Conservation (phyloP, 2,797 vertebrate genomes). For the Acanthurus tractus region DNA sequence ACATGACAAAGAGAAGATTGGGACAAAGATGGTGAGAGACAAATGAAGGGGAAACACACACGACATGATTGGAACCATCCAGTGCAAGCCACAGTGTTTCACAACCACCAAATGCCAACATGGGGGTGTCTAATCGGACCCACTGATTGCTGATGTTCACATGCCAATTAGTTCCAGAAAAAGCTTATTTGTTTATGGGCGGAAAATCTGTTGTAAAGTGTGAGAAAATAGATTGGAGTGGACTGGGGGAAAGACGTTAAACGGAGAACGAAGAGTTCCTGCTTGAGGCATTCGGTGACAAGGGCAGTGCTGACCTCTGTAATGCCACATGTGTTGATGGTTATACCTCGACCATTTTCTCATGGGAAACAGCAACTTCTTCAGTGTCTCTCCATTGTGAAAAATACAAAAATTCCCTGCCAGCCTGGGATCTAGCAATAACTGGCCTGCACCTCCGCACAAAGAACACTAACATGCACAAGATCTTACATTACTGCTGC, state of each 20-base stretch:
- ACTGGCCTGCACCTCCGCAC: conserved; percentile 8
- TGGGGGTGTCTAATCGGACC: conserved; percentile 40
- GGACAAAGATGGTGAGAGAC: conserved; percentile 13
- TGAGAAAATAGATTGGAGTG: conserved; percentile 26
- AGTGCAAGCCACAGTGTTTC: conserved; percentile 46
- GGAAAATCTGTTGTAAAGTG: conserved; percentile 27
- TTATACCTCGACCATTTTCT: conserved; percentile 57
- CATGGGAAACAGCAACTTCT: conserved; percentile 42
- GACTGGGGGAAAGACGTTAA: conserved; percentile 20
- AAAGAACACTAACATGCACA: conserved; percentile 5
- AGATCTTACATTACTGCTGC: conserved; percentile 12
- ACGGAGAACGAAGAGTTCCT: conserved; percentile 33
- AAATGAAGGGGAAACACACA: not conserved
- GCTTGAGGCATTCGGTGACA: conserved; percentile 29
- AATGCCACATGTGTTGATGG: conserved; percentile 57
- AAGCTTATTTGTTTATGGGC: conserved; percentile 31
- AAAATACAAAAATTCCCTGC: conserved; percentile 17
- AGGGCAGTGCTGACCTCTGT: conserved; percentile 35
- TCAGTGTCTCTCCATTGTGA: conserved; percentile 17
- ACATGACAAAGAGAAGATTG: not conserved
- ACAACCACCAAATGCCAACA: conserved; percentile 42
- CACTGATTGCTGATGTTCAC: conserved; percentile 47
- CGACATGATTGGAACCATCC: conserved; percentile 35
- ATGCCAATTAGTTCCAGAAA: conserved; percentile 41
- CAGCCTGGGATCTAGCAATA: conserved; percentile 39